Evolutionary conservation across 2,113 vertebrate genomes (phyloP).

Genomic region (Triplophysa tibetana): DNA sequence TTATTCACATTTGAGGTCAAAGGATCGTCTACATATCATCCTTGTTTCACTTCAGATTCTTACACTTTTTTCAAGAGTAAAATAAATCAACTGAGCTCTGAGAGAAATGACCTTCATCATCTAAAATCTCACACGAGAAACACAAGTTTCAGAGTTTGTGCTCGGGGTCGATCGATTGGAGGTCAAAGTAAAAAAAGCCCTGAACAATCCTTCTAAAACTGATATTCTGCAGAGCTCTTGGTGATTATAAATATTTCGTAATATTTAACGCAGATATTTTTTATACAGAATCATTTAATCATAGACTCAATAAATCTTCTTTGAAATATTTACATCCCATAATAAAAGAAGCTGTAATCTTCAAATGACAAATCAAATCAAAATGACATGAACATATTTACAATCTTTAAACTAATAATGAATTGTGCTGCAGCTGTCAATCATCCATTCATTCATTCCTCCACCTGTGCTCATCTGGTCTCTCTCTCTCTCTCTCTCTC

Average conservation of each 20-base stretch:
- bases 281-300: constrained; percentile 34
- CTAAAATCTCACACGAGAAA: constrained; percentile 4
- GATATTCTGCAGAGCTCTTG: constrained; percentile 30
- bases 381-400: constrained; percentile 52
- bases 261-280: constrained; percentile 26
- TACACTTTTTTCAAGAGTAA: no score
- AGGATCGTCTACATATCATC: constrained; percentile 3
- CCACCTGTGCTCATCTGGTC: constrained; percentile 16
- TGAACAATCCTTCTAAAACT: constrained; percentile 29
- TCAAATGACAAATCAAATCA: no score
- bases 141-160: constrained; percentile 12
- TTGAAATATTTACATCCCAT: constrained; percentile 39
- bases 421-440: no score
- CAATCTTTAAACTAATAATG: constrained; percentile 46
- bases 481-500: neutral
- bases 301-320: constrained; percentile 13
- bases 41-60: neutral
- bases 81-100: neutral
- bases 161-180: neutral
- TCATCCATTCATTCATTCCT: no score
- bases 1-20: constrained; percentile 72
- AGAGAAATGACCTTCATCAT: neutral
- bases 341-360: constrained; percentile 42
- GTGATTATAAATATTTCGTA: constrained; percentile 51
- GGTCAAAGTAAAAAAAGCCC: constrained; percentile 12